Conservation (phyloP, 1,140 invertebrate genomes). For the Chironomus tepperi region DNA sequence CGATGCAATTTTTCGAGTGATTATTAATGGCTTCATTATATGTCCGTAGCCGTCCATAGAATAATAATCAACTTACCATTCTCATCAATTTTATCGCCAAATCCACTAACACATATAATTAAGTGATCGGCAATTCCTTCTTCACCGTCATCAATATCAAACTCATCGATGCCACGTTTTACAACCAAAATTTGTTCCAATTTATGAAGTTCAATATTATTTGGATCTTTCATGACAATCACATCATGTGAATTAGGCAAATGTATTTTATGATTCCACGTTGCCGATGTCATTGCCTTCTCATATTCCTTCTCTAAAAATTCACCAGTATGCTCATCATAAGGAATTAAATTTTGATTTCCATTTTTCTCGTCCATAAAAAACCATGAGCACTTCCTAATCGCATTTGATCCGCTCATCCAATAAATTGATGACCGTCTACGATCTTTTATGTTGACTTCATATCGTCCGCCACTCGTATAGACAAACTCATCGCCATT, state of each 20-base stretch:
- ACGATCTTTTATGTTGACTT: conserved; percentile 1
- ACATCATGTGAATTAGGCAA: background rate
- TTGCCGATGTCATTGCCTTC: background rate
- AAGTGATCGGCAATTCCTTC: conserved; percentile 11
- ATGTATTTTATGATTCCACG: background rate
- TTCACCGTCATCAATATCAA: conserved; percentile 15
- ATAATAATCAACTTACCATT: background rate
- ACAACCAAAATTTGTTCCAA: background rate
- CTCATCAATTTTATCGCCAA: conserved; percentile 18
- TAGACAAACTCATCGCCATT: background rate
- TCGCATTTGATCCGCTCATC: background rate
- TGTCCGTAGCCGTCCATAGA: background rate
- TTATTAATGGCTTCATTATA: background rate
- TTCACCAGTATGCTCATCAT: background rate
- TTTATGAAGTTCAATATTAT: background rate
- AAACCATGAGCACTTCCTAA: conserved; percentile 4
- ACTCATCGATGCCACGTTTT: background rate
- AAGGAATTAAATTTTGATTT: background rate
- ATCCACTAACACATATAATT: background rate
- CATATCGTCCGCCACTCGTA: background rate
- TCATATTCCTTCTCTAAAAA: conserved; percentile 15
- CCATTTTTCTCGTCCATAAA: background rate
- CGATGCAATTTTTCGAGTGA: background rate
- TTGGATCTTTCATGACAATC: background rate
- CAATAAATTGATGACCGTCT: conserved; percentile 11